Evolutionary conservation across 2,113 vertebrate genomes (phyloP).

Genomic region (Recurvirostra avosetta): DNA sequence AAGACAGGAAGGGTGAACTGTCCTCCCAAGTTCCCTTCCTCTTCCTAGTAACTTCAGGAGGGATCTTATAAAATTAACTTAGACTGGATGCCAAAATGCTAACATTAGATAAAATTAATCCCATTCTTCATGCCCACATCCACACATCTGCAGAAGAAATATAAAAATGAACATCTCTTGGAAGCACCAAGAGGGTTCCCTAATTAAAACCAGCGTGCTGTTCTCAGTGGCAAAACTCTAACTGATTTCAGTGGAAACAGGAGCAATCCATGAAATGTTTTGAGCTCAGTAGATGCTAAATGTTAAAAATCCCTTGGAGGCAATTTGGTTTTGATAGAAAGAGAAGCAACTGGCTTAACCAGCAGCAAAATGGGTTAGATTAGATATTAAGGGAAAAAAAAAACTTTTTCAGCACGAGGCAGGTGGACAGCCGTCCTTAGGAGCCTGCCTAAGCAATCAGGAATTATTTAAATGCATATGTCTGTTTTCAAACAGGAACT

Average conservation of each 20-base stretch:
- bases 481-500: not conserved
- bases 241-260: not conserved
- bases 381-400: not conserved
- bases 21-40: not conserved
- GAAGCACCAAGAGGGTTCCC: not conserved
- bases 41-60: not conserved
- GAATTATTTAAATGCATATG: not conserved
- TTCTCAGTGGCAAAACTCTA: not conserved
- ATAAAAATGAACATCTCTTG: not conserved
- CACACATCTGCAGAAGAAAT: not conserved
- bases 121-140: not conserved
- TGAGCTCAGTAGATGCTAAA: not conserved
- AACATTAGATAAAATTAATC: not conserved
- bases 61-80: not conserved
- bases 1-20: not conserved
- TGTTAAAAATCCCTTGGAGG: not conserved
- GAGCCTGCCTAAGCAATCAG: not conserved
- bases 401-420: not conserved
- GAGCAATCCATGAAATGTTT: not conserved
- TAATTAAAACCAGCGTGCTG: not conserved
- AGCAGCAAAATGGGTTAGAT: not conserved
- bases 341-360: not conserved
- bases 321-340: not conserved
- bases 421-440: not conserved
- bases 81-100: not conserved